Percentiles rank a stretch among this genome's conserved stretches.
Evolutionary conservation across 2,888 invertebrate genomes (phyloP).

Genomic region (Eulithis prunata): DNA sequence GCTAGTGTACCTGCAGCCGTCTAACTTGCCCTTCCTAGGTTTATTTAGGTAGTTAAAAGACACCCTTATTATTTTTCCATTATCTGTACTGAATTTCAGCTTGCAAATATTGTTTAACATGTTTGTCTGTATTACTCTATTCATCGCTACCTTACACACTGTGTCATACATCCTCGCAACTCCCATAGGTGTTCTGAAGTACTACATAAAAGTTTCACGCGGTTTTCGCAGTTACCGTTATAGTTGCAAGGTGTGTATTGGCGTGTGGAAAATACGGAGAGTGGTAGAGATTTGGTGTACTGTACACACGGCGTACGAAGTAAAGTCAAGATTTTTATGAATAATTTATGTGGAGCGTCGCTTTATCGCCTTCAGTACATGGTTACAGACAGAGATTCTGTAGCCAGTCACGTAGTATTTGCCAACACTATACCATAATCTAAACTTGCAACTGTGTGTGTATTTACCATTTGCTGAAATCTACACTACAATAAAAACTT

Average conservation of each 20-base stretch:
- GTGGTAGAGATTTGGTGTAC: slow-evolving; percentile 30
- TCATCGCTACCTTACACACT: slow-evolving; percentile 28
- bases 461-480: background rate
- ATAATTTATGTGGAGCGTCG: slow-evolving; percentile 73
- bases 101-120: slow-evolving; percentile 32
- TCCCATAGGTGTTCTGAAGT: slow-evolving; percentile 36
- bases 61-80: background rate
- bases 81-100: slow-evolving; percentile 7
- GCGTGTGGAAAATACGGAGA: slow-evolving; percentile 11
- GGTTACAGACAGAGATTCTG: slow-evolving; percentile 23
- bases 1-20: no score
- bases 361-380: slow-evolving; percentile 60
- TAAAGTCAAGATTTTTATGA: slow-evolving; percentile 76
- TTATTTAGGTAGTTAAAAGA: background rate
- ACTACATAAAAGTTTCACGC: slow-evolving; percentile 10
- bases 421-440: background rate
- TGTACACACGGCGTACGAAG: slow-evolving; percentile 36
- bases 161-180: slow-evolving; percentile 36
- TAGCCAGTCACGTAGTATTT: slow-evolving; percentile 14
- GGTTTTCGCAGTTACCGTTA: slow-evolving; percentile 9
- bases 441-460: background rate
- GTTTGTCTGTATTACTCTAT: slow-evolving; percentile 29
- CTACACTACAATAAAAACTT: no score
- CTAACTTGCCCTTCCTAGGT: background rate
- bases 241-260: slow-evolving; percentile 6